Conservation (phyloP, 2,113 vertebrate species). For the Rhabdornis inornatus region DNA sequence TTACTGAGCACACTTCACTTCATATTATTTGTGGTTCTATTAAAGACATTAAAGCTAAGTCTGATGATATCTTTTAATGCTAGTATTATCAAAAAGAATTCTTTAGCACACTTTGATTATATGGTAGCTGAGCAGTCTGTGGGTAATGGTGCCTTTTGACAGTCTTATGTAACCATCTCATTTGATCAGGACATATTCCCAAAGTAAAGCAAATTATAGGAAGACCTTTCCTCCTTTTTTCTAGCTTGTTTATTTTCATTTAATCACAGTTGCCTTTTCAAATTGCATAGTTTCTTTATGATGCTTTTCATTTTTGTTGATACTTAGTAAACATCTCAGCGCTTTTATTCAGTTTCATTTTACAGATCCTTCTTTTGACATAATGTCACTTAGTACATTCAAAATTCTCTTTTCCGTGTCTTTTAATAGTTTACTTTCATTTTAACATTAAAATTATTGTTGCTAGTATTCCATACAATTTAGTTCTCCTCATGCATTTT, state of each 20-base stretch:
- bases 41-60: background rate
- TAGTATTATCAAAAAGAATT: constrained; percentile 9
- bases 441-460: background rate
- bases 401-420: background rate
- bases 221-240: background rate
- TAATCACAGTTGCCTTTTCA: constrained; percentile 2
- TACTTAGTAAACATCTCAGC: background rate
- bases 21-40: background rate
- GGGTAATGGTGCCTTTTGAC: constrained; percentile 10
- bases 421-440: background rate
- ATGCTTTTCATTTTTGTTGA: background rate
- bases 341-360: background rate
- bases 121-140: constrained; percentile 9
- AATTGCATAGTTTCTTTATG: background rate
- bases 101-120: constrained; percentile 43
- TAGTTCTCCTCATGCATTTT: background rate
- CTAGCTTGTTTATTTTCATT: constrained; percentile 37
- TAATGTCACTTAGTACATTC: background rate
- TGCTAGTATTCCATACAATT: background rate
- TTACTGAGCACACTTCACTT: background rate
- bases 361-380: background rate
- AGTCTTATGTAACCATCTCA: constrained; percentile 12
- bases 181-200: constrained; percentile 32
- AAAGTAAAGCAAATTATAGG: constrained; percentile 24
- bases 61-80: constrained; percentile 20